Conservation (phyloP, 2,797 vertebrate species). For the Microctenopoma steveboyesi region DNA sequence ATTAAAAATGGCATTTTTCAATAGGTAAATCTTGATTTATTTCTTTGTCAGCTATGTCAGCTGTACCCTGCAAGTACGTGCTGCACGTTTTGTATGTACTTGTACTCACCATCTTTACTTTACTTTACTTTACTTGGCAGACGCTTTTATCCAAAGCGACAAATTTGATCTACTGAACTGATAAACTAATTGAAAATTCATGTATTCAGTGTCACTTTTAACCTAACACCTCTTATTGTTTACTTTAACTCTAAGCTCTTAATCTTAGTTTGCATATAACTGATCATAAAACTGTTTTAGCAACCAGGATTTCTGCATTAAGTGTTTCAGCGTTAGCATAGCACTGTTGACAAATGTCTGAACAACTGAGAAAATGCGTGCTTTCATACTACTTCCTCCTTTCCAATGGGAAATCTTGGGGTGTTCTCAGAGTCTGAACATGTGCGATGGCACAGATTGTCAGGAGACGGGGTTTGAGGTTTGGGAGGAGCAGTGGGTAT, state of each 20-base stretch:
- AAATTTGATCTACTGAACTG: background rate
- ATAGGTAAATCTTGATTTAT: too few species aligned
- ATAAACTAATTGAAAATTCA: background rate
- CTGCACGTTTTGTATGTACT: background rate
- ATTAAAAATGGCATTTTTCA: too few species aligned
- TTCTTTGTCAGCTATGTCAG: background rate
- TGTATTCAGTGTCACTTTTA: background rate
- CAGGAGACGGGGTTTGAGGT: conserved; percentile 17
- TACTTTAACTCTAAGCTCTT: background rate
- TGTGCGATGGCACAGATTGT: conserved; percentile 4
- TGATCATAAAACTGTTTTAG: conserved; percentile 5
- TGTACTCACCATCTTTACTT: background rate
- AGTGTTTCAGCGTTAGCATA: conserved; percentile 4
- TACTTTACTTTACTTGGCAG: too few species aligned
- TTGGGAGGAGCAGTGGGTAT: conserved; percentile 36
- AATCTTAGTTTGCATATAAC: conserved; percentile 3
- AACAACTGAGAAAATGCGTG: conserved; percentile 11
- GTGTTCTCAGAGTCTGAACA: conserved; percentile 37
- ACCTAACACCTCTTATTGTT: background rate
- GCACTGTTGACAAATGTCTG: conserved; percentile 13
- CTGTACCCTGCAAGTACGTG: conserved; percentile 20
- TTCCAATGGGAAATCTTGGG: conserved; percentile 22
- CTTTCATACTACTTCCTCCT: conserved; percentile 29
- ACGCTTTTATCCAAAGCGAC: too few species aligned
- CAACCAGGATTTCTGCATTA: conserved; percentile 5